Evolutionary conservation across 2,113 vertebrate genomes (phyloP).

Genomic region (Phasianus colchicus): DNA sequence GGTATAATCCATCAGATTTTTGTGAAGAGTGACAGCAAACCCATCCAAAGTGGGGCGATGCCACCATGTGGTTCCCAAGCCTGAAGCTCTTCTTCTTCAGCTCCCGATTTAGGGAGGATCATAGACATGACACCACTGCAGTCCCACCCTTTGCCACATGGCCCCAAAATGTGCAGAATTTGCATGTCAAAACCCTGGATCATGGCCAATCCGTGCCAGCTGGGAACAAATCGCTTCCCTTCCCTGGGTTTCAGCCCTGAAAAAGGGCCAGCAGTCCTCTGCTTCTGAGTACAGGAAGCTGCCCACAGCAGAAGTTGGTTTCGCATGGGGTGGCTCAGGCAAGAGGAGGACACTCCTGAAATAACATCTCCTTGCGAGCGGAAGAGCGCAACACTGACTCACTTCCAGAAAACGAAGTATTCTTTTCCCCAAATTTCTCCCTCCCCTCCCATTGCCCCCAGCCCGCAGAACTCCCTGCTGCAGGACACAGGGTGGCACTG

Average conservation of each 20-base stretch:
- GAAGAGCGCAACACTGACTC: not conserved
- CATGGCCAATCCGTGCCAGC: not conserved
- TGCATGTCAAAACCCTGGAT: not conserved
- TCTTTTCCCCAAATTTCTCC: not conserved
- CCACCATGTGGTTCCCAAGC: not conserved
- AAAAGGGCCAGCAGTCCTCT: not conserved
- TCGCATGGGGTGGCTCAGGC: fast-evolving
- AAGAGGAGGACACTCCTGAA: fast-evolving
- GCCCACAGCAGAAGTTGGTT: fast-evolving
- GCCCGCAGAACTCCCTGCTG: not conserved
- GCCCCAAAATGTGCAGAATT: not conserved
- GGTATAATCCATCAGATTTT: no score
- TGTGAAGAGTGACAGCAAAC: not conserved
- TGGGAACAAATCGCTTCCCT: not conserved
- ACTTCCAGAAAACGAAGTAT: not conserved
- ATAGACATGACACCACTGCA: not conserved
- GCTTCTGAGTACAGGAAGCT: not conserved
- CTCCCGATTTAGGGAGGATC: not conserved
- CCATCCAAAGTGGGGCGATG: no score
- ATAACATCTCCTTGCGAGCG: not conserved
- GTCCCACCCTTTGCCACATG: not conserved
- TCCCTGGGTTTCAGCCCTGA: not conserved
- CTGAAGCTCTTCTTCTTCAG: not conserved
- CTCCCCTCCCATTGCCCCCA: fast-evolving
- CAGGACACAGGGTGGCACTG: fast-evolving